Base-by-base conservation (phyloP, 1,140 invertebrate genomes). In the Pseudobourletiella spinata region DNA sequence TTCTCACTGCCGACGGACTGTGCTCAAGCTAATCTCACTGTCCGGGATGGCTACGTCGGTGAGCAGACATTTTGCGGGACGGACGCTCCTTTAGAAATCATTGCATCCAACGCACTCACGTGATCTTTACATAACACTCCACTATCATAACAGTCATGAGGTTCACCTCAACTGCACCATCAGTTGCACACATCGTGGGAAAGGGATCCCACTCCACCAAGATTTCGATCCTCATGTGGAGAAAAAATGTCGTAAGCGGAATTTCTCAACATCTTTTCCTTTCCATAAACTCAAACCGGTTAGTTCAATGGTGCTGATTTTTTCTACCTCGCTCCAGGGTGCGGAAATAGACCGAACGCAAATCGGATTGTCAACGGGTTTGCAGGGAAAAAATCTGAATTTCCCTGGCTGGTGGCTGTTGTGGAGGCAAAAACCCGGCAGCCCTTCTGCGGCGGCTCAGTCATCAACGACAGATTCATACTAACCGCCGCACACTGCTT, bases 401-500 rank as follows among this genome's bases (percentile, higher is more conserved):
- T 62, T 46, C 66, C 66, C 16, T 68, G 66, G 66, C 29, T 67
- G 6, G 61, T 57, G 16, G 65, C 61, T 15, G 0, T 63, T 3
- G 65, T 67, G 11, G 57, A 67, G 35, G 26, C 54, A n/a, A 18
- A 58, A 3, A 67, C 65, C 8, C 22, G 66, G 26, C 67, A 69
- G 30, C 63, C 64, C 24, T 69, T 69, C 46, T 69, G 67, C 43
- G 63, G 63, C 29, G 67, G 51, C 1, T 59, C 63, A 3, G 57
- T 68, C 24, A 30, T 68, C 14, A 69, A 69, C 50, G 55, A 69
- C 48, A 22, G 60, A 26, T 48, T 69, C 14, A 61, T 65, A 24
- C 8, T 69, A 2, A 69, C 67, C 1, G 61, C 61, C 3, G 65
- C 28, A 16, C 67, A 68, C 43, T 68, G 67, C 24, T 48, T 68